Base-by-base conservation (phyloP, 1,140 invertebrate species). In the Drosophila sechellia region DNA sequence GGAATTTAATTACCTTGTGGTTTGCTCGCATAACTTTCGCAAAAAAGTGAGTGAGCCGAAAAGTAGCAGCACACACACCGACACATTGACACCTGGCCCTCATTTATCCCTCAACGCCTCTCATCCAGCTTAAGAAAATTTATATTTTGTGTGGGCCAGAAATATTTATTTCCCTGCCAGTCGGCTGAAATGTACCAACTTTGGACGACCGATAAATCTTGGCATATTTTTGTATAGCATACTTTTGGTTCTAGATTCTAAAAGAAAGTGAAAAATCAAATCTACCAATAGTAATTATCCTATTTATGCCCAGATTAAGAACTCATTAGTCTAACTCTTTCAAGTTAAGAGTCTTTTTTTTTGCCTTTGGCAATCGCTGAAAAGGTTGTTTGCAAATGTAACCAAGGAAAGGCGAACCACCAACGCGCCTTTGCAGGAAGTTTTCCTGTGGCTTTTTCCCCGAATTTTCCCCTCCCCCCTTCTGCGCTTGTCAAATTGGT, bases 1-100 rank as follows among this genome's bases (percentile, higher is more conserved):
- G 79, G 79, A 81, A 81, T 81, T 81, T 81, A 81, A 81, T 81
- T 81, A 81, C 79, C 79, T 77, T 81, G 79, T 68, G 79, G 79
- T 54, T 81, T 46, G 65, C 43, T 71, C 70, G 60, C 73, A 81
- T 81, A 81, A 81, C 79, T 81, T 72, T 77, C 39, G n/a, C 15
- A 45, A 45, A 22, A 43, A 31, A 42, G 52, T 45, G 40, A 35
- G n/a, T 15, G 34, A 56, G 34, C n/a, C 25, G 64, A 34, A 70
- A 69, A 69, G 66, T 35, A 49, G 64, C 42, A 48, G 64, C 27
- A 8, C 1, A 12, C 37, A 11, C 17, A 20, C 63, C 17, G 42
- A 55, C 66, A 69, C 66, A 57, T 70, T 70, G 64, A 46, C 66
- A 69, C 66, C 66, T 69, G 65, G 64, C 50, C 27, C 17, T 12